Percentiles rank a stretch among this genome's conserved stretches.
Conservation (phyloP, 30 jellyfish, hydroid and myxozoan species). For the Phacellophora camtschatica region DNA sequence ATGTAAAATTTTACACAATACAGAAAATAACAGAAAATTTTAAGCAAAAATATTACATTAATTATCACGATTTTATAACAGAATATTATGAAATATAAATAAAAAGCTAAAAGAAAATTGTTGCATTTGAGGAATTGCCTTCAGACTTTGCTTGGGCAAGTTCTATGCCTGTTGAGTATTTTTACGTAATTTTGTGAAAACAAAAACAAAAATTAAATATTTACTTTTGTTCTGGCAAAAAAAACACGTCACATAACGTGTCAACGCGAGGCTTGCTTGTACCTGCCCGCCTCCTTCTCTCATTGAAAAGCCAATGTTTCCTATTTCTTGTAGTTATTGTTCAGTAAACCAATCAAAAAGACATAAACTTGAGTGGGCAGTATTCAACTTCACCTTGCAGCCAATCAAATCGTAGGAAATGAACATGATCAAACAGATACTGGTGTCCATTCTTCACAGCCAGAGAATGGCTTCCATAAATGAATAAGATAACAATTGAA, state of each 20-base stretch:
- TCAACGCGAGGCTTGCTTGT: constrained; percentile 16
- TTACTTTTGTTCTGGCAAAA: background rate
- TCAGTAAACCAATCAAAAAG: constrained; percentile 8
- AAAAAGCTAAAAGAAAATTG: background rate
- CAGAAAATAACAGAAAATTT: too few relatives aligned
- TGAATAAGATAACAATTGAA: constrained; percentile 18
- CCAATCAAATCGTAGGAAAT: background rate
- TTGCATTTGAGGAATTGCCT: too few relatives aligned
- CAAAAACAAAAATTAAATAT: background rate
- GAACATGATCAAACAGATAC: background rate
- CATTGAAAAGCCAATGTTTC: background rate
- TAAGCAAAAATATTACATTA: too few relatives aligned
- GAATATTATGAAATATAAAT: background rate
- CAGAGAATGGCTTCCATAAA: constrained; percentile 45
- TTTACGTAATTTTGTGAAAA: too few relatives aligned
- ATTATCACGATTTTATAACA: too few relatives aligned
- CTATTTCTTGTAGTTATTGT: background rate
- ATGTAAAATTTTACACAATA: too few relatives aligned
- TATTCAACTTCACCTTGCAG: background rate
- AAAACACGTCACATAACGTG: background rate
- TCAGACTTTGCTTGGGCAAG: too few relatives aligned
- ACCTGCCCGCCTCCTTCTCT: constrained; percentile 25
- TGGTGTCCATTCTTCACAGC: background rate
- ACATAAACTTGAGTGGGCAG: background rate
- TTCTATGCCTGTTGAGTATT: too few relatives aligned